Base-by-base conservation (phyloP, 2,888 invertebrate species). In the Tetanocera ferruginea region DNA sequence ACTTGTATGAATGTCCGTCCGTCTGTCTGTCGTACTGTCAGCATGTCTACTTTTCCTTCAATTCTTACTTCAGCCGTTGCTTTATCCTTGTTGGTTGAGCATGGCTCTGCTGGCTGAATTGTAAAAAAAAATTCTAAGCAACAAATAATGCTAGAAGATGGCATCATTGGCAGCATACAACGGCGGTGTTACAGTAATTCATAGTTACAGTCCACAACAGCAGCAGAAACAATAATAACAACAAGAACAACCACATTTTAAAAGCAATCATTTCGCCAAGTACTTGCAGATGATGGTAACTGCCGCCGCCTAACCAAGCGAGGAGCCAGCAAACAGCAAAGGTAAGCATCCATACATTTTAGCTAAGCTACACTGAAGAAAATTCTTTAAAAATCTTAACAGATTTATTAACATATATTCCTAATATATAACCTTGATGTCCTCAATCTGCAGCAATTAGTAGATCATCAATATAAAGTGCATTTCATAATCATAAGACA, bases 221-320 rank as follows among this genome's bases (percentile, higher is more conserved):
- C 6, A 28, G 19, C 43, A 31, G 6, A 9, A 66, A 43, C 66
- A 66, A 66, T 37, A 43, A 64, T 6, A 28, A 37, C 34, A 31
- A 19, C 37, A 9, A 23, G 23, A 43, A 49, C 67, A 25, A 62
- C 14, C 43, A 67, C 67, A 34, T 67, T 67, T 67, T 23, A 73
- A 73, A 72, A 72, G 72, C 72, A 72, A 60, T 73, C 60, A 73
- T 73, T 73, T 62, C 17, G 60, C 60, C 60, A 72, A 72, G 34
- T 72, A 72, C 60, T 72, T 57, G 72, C 73, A 73, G 73, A 62
- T 73, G 62, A 73, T 23, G 51, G 23, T 51, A 73, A 62, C 62
- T 73, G 62, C 60, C 19, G 69, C 69, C 17, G 25, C 67, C 37
- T 25, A 43, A 28, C 31, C 51, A 19, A 34, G 34, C 14, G 19